phyloP scores from a whole-genome alignment of 1,140 invertebrate species.

The Centruroides sculpturatus region DNA sequence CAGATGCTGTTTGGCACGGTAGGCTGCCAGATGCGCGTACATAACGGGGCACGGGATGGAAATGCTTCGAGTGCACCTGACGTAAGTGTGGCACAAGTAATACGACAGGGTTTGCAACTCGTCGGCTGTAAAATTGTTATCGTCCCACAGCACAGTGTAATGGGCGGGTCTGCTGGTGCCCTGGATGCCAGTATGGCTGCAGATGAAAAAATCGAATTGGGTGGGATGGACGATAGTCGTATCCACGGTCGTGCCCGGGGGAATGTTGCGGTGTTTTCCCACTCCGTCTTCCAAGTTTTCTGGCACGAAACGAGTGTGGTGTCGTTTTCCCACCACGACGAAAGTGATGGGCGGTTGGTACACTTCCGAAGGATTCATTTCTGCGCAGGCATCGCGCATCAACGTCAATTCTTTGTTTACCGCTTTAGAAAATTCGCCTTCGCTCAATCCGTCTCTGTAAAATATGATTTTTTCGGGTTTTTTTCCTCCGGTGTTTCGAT shows the following conservation, averaged over 20 bases:
- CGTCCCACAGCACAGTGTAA: constrained; percentile 12
- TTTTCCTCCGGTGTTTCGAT: background rate
- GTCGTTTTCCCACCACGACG: constrained; percentile 16
- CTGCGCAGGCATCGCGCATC: constrained; percentile 7
- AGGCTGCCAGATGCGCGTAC: constrained; percentile 22
- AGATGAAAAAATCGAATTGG: constrained; percentile 72
- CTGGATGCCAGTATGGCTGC: constrained; percentile 42
- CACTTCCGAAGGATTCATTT: background rate
- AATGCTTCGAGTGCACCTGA: constrained; percentile 11
- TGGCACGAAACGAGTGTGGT: constrained; percentile 8
- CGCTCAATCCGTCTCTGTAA: constrained; percentile 32
- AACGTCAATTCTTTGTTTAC: constrained; percentile 9
- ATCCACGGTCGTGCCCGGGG: constrained; percentile 71
- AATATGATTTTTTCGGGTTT: constrained; percentile 27
- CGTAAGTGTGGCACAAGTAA: constrained; percentile 17
- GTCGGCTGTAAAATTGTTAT: constrained; percentile 10
- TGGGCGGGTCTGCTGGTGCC: constrained; percentile 13
- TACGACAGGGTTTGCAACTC: constrained; percentile 15
- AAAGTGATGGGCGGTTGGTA: constrained; percentile 15
- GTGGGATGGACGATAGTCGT: constrained; percentile 61
- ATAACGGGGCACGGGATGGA: constrained; percentile 19
- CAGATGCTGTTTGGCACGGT: constrained; percentile 7
- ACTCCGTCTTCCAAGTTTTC: constrained; percentile 15
- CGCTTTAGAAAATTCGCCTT: constrained; percentile 30
- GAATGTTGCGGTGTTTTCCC: constrained; percentile 44